A percentile compares a stretch with the other conserved stretches of the same genome.
Conservation (phyloP, 1,140 invertebrate genomes). For the Cephus cinctus region DNA sequence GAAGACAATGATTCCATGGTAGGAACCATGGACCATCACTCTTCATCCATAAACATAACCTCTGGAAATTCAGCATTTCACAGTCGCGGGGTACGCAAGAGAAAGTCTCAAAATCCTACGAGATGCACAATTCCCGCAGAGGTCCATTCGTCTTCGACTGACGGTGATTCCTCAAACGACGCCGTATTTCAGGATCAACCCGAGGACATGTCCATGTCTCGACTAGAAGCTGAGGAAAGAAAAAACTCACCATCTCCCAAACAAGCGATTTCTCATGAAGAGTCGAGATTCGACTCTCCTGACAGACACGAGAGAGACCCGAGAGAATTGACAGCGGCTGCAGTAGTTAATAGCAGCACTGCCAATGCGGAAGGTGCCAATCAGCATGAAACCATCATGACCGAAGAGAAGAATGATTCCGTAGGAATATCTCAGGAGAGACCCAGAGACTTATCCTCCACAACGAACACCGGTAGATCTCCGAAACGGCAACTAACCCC, state of each 20-base stretch:
- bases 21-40: constrained; percentile 39
- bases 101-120: constrained; percentile 91
- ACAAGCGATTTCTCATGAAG: constrained; percentile 16
- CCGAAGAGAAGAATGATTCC: constrained; percentile 13
- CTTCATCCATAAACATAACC: constrained; percentile 33
- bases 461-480: constrained; percentile 38
- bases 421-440: constrained; percentile 37
- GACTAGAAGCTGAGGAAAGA: constrained; percentile 41
- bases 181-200: constrained; percentile 60
- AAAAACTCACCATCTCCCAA: constrained; percentile 35
- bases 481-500: constrained; percentile 34
- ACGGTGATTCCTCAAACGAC: constrained; percentile 68
- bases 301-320: constrained; percentile 11
- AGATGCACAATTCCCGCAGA: constrained; percentile 68
- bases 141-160: constrained; percentile 62
- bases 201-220: constrained; percentile 61
- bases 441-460: constrained; percentile 50
- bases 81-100: constrained; percentile 64
- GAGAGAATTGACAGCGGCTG: background rate
- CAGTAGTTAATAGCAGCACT: background rate
- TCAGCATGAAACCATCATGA: background rate
- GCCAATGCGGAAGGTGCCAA: background rate
- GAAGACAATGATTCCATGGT: constrained; percentile 67
- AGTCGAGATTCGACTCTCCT: too few relatives aligned
- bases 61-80: constrained; percentile 34